These are phyloP conservation scores for Dione juno DNA, from an alignment of 2,888 invertebrate genomes.

Conservation along the genomic window DNA sequence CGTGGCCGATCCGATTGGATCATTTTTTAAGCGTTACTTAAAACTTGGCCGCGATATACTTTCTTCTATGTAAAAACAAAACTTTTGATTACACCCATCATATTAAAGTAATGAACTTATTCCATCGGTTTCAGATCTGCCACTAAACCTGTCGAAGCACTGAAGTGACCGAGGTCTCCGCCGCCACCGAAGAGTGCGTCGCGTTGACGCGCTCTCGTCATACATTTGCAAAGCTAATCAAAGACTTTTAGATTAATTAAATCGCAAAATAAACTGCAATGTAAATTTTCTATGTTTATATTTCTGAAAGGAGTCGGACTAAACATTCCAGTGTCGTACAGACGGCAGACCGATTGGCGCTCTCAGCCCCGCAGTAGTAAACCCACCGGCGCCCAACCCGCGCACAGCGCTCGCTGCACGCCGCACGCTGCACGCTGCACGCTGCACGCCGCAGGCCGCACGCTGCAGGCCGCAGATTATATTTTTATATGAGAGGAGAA, in stretches of 20 bases:
- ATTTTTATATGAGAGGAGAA: constrained; percentile 78
- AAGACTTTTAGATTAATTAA: constrained; percentile 47
- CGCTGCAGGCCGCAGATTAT: constrained; percentile 55
- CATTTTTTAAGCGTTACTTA: no score
- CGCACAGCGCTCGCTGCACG: constrained; percentile 47
- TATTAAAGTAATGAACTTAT: neutral
- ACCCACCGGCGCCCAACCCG: constrained; percentile 66
- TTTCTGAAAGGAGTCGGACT: constrained; percentile 35
- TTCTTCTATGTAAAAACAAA: neutral
- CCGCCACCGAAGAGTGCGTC: constrained; percentile 56
- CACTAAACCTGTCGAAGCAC: constrained; percentile 95
- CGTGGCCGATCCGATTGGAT: no score
- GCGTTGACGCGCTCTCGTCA: constrained; percentile 18
- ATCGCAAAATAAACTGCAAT: constrained; percentile 39
- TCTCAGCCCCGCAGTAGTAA: constrained; percentile 70
- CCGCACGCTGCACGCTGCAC: neutral
- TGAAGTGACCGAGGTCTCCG: constrained; percentile 61
- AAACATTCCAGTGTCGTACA: constrained; percentile 72
- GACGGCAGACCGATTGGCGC: constrained; percentile 62
- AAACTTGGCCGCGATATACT: neutral
- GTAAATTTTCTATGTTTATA: constrained; percentile 36
- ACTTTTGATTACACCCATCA: neutral
- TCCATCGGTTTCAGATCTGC: constrained; percentile 89
- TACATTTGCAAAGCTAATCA: constrained; percentile 45
- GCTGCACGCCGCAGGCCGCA: constrained; percentile 28